A percentile compares a stretch with the other conserved stretches of the same genome.
These are phyloP conservation scores for Heliconius charithonia DNA, from an alignment of 2,888 invertebrate genomes.

Conservation along the genomic window DNA sequence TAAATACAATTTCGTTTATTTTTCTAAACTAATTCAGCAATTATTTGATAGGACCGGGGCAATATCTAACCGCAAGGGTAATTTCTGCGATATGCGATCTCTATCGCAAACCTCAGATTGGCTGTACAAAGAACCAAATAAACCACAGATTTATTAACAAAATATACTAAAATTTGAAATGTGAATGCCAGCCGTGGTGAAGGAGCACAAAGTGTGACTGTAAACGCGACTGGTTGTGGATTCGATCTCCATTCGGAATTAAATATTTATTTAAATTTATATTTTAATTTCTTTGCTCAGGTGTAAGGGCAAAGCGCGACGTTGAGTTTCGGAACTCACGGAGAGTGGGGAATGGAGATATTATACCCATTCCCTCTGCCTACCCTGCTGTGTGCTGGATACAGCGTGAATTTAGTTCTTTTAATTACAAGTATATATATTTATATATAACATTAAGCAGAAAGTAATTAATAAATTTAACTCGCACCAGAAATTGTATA, in stretches of 20 bases:
- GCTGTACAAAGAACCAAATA: not conserved
- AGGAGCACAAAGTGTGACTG: too few species aligned
- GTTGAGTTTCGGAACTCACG: too few species aligned
- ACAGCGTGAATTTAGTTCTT: too few species aligned
- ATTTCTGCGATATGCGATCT: not conserved
- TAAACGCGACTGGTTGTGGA: too few species aligned
- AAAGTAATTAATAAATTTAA: not conserved
- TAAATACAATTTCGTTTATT: not conserved
- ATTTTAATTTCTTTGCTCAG: too few species aligned
- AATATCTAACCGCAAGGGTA: not conserved
- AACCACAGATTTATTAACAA: not conserved
- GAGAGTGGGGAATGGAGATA: too few species aligned
- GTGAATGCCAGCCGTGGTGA: not conserved
- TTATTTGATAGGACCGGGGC: not conserved
- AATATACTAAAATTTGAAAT: not conserved
- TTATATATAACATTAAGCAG: not conserved
- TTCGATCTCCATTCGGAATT: too few species aligned
- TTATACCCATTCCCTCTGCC: too few species aligned
- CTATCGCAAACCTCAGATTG: not conserved
- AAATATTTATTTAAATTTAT: too few species aligned
- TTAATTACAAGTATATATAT: too few species aligned
- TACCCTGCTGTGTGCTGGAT: too few species aligned
- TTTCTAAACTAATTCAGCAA: not conserved
- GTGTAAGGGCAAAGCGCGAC: too few species aligned
- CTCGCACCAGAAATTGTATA: not conserved